Base-by-base conservation (phyloP, 2,797 vertebrate species). In the Enteromius radiatus region DNA sequence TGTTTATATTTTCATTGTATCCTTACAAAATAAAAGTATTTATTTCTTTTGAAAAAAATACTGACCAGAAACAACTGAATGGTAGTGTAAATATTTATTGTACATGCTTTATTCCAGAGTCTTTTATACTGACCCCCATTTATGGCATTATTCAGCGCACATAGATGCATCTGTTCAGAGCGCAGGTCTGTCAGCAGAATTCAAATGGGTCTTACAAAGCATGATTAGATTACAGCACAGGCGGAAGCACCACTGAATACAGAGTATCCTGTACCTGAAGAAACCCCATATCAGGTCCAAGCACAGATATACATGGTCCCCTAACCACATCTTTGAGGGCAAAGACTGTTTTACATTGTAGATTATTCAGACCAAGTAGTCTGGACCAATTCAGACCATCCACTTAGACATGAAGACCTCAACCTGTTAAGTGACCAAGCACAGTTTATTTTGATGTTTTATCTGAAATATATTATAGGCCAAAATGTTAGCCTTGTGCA, bases 121-220 rank as follows among this genome's bases (percentile, higher is more conserved):
- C 54, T 79, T 67, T 52, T 17, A 56, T 80, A n/a, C 67, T n/a
- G 28, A 81, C 17, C 11, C 5, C 11, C 7, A n/a, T n/a, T n/a
- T n/a, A n/a, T 61, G 52, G 54, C 38, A 59, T 82, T 92, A 93
- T 93, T 92, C 92, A 38, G 54, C 86, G 85, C 91, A 91, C 89
- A 83, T 75, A 5, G 81, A 85, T 76, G 70, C 54, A 63, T 86
- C 88, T 89, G 87, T 89, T 88, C 85, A 89, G 87, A 81, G 86
- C 82, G 78, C 85, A 86, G 89, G 90, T 88, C 91, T 91, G 92
- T 93, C 93, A 92, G 93, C 92, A 92, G 91, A 95, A 93, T 93
- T 92, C 82, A 89, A 94, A 92, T 92, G 89, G 90, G 89, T 84
- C 86, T 91, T 87, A 86, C 87, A 90, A 88, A 89, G 74, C 89